Evolutionary conservation across 2,888 invertebrate genomes (phyloP).

Genomic region (Trichacis sp.): DNA sequence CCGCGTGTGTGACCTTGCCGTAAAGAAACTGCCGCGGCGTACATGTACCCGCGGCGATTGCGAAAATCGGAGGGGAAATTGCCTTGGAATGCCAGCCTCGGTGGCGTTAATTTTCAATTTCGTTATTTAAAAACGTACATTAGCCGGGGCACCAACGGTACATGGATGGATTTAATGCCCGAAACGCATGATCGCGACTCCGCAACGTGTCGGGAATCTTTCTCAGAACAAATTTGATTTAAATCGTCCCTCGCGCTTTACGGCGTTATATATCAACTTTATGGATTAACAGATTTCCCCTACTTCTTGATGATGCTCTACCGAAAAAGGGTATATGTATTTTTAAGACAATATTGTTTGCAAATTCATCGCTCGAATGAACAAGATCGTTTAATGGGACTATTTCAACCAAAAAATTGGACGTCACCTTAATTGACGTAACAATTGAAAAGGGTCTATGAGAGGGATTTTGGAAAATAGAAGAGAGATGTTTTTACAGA

Average conservation of each 20-base stretch:
- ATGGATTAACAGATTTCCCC: neutral
- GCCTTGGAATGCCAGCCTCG: neutral
- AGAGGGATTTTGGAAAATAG: no score
- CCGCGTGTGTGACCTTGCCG: slow-evolving; percentile 5
- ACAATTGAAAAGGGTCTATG: no score
- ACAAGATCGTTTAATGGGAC: no score
- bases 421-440: no score
- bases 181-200: no score
- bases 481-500: no score
- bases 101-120: neutral
- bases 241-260: slow-evolving; percentile 32
- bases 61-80: neutral
- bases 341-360: no score
- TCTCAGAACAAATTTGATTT: slow-evolving; percentile 57
- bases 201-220: slow-evolving; percentile 41
- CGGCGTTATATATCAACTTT: neutral
- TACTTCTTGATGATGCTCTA: no score
- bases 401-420: no score
- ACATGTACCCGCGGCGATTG: neutral
- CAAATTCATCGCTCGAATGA: no score
- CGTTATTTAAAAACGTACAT: slow-evolving; percentile 1
- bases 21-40: no score
- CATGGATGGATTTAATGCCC: neutral
- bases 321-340: no score
- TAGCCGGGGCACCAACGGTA: neutral